Percentiles rank a stretch among this genome's conserved stretches.
Evolutionary conservation across 2,888 invertebrate species (phyloP).

Genomic region (Lycocerus yunnanus): DNA sequence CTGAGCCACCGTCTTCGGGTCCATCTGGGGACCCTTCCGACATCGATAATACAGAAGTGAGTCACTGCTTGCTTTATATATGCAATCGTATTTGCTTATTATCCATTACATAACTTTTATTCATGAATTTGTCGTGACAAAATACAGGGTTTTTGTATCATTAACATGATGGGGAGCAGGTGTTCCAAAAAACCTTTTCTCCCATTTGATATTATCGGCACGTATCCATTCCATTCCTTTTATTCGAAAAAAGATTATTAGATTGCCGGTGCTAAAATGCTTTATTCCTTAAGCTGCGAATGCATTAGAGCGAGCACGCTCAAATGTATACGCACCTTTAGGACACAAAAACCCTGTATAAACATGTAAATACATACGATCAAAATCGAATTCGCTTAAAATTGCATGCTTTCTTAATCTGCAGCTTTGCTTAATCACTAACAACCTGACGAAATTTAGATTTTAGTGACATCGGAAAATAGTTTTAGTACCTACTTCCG

Average conservation of each 20-base stretch:
- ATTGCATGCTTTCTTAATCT: neutral
- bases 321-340: neutral
- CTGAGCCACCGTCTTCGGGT: constrained; percentile 67
- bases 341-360: neutral
- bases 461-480: neutral
- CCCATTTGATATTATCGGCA: neutral
- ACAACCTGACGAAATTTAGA: neutral
- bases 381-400: neutral
- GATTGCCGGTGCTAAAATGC: neutral
- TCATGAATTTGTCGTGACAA: neutral
- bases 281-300: neutral
- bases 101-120: neutral
- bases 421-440: neutral
- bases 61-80: constrained; percentile 41
- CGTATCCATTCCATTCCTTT: neutral
- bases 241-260: neutral
- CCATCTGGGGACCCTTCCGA: constrained; percentile 59
- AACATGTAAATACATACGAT: neutral
- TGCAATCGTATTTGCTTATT: constrained; percentile 21
- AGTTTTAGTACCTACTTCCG: neutral
- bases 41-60: constrained; percentile 55
- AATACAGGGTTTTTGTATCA: neutral
- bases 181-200: neutral
- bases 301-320: neutral
- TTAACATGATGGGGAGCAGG: neutral